Conservation (phyloP, 2,888 invertebrate genomes). For the Operophtera brumata region DNA sequence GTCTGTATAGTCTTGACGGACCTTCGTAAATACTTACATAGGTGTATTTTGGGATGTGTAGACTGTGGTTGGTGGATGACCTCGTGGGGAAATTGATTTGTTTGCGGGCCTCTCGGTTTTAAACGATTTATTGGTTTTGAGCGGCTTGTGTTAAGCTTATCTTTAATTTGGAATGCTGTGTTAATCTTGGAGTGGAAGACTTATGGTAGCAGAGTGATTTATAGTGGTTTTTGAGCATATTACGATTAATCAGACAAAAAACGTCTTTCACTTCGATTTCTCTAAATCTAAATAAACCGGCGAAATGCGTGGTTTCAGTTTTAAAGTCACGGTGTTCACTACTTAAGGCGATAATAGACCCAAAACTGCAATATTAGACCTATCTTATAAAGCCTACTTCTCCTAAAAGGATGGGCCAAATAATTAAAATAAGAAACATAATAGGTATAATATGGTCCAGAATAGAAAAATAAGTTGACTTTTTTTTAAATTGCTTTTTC, state of each 20-base stretch:
- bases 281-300: too few species aligned
- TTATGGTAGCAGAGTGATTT: conserved; percentile 1
- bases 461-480: too few species aligned
- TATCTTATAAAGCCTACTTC: too few species aligned
- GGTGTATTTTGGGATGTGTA: conserved; percentile 9
- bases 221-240: neutral
- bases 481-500: too few species aligned
- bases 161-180: conserved; percentile 5
- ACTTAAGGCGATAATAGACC: too few species aligned
- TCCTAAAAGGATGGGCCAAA: too few species aligned
- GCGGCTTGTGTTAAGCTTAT: conserved; percentile 22
- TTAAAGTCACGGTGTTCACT: too few species aligned
- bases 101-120: conserved; percentile 26
- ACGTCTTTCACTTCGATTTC: neutral
- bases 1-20: conserved; percentile 33
- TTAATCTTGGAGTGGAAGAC: neutral
- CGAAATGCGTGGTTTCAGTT: too few species aligned
- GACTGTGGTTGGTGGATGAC: conserved; percentile 36
- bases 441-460: too few species aligned
- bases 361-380: too few species aligned
- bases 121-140: conserved; percentile 30
- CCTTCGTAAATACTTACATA: conserved; percentile 31
- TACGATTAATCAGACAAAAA: neutral
- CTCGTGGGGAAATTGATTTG: conserved; percentile 42
- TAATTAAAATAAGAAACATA: too few species aligned